These are phyloP conservation scores for Andrena marginata DNA, from an alignment of 2,888 invertebrate genomes.

Conservation along the genomic window DNA sequence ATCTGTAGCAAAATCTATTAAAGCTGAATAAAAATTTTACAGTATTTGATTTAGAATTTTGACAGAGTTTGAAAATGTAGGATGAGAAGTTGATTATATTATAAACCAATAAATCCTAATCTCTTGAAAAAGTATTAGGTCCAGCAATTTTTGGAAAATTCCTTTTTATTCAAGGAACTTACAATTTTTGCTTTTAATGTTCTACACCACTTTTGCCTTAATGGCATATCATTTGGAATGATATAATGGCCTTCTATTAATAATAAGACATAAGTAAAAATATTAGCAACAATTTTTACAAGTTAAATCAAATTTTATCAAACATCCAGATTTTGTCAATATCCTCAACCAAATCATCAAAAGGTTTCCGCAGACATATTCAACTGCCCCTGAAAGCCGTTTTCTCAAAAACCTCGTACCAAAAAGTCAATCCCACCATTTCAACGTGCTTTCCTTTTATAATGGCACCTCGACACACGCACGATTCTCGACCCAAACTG, in stretches of 20 bases:
- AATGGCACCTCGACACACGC: background rate
- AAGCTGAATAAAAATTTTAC: background rate
- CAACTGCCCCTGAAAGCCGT: background rate
- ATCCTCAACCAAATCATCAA: background rate
- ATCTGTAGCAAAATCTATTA: background rate
- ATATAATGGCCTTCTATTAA: background rate
- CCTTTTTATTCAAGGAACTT: no score
- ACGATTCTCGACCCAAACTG: conserved; percentile 28
- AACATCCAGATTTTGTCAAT: no score
- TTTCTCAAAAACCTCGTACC: background rate
- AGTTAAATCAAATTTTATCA: no score
- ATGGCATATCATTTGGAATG: background rate
- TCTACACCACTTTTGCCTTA: background rate
- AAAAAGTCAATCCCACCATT: background rate
- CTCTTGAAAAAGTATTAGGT: background rate
- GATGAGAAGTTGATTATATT: background rate
- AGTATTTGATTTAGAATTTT: background rate
- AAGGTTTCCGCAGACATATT: background rate
- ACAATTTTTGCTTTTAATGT: no score
- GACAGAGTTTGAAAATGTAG: background rate
- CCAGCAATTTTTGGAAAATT: background rate
- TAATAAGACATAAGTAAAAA: background rate
- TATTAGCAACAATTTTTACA: background rate
- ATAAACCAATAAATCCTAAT: background rate
- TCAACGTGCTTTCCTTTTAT: background rate